phyloP scores from a whole-genome alignment of 2,797 vertebrate species.

The Natrix natrix region DNA sequence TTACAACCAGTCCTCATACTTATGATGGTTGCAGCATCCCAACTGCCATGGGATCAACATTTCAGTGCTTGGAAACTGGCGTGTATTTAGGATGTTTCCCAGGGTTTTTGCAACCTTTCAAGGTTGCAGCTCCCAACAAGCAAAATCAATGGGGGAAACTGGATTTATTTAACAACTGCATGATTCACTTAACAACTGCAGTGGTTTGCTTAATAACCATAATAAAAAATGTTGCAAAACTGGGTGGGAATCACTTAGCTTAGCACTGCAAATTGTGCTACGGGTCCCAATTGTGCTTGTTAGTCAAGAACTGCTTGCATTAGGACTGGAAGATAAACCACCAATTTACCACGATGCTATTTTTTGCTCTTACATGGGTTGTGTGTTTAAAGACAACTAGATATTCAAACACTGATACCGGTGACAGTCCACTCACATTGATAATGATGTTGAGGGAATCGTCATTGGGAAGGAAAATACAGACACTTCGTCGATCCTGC shows the following conservation, averaged over 20 bases:
- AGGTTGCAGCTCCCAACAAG: not conserved
- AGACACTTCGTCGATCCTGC: conserved; percentile 98
- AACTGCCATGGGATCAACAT: not conserved
- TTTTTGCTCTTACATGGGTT: not conserved
- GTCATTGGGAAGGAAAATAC: conserved; percentile 96
- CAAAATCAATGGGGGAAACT: not conserved
- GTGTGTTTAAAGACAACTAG: not conserved
- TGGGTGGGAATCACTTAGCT: not conserved
- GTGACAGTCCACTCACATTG: conserved; percentile 78
- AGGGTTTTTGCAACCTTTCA: not conserved
- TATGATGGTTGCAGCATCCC: not conserved
- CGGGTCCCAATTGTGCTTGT: not conserved
- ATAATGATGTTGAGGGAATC: conserved; percentile 96
- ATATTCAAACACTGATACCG: not conserved
- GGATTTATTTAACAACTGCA: not conserved
- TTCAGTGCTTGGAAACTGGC: not conserved
- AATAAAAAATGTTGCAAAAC: not conserved
- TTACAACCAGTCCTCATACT: not conserved
- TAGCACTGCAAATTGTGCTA: not conserved
- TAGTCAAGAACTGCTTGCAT: not conserved
- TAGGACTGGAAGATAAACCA: not conserved
- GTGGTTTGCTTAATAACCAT: not conserved
- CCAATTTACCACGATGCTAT: not conserved
- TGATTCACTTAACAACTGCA: not conserved
- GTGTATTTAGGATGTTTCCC: not conserved